Evolutionary conservation across 1,140 invertebrate genomes (phyloP).

Genomic region (Anoplophora glabripennis): DNA sequence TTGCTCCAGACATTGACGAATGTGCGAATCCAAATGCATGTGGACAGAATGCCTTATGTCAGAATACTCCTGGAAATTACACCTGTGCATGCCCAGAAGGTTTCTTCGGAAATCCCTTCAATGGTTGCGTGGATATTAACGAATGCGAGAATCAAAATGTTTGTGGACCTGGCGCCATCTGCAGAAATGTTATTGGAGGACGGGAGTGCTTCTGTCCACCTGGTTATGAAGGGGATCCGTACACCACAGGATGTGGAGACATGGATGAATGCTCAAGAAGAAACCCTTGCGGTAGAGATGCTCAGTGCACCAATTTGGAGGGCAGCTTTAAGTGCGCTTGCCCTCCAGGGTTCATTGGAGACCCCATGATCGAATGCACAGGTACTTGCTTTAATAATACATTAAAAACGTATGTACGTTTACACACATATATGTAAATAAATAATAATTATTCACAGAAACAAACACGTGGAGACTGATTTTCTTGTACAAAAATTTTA

Average conservation of each 20-base stretch:
- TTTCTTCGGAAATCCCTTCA: slow-evolving; percentile 82
- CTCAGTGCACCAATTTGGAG: slow-evolving; percentile 68
- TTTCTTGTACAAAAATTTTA: slow-evolving; percentile 41
- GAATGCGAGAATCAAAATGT: slow-evolving; percentile 71
- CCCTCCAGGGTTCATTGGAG: slow-evolving; percentile 72
- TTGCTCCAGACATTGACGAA: slow-evolving; percentile 76
- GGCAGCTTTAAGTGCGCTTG: slow-evolving; percentile 74
- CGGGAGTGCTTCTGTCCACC: slow-evolving; percentile 79
- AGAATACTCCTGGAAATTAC: slow-evolving; percentile 84
- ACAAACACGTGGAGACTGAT: slow-evolving; percentile 45
- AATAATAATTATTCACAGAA: slow-evolving; percentile 25
- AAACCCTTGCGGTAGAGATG: slow-evolving; percentile 67
- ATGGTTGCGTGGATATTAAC: slow-evolving; percentile 79
- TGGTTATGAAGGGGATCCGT: slow-evolving; percentile 52
- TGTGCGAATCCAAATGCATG: slow-evolving; percentile 75
- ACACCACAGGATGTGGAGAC: slow-evolving; percentile 64
- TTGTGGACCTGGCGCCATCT: slow-evolving; percentile 76
- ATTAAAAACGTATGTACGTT: neutral
- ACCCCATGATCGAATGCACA: slow-evolving; percentile 66
- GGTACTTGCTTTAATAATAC: slow-evolving; percentile 52
- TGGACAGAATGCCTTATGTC: slow-evolving; percentile 75
- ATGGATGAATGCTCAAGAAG: slow-evolving; percentile 66
- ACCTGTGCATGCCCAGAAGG: slow-evolving; percentile 81
- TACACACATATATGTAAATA: slow-evolving; percentile 36
- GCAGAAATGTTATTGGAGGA: slow-evolving; percentile 74